Base-by-base conservation (phyloP, 2,888 invertebrate species). In the Drosophila macrospina region DNA sequence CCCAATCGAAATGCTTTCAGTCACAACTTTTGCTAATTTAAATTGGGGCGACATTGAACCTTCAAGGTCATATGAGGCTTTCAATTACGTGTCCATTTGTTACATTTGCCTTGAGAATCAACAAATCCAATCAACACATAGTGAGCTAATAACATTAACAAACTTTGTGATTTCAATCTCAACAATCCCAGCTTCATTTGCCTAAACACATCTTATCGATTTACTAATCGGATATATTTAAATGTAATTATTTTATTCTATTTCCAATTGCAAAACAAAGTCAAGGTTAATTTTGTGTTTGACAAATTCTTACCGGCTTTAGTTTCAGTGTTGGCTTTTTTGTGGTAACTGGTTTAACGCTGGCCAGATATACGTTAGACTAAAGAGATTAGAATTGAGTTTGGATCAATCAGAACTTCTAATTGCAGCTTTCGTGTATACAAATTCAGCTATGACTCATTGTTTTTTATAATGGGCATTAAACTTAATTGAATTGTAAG, bases 331-430 rank as follows among this genome's bases (percentile, higher is more conserved):
- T 54, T 57, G 69, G 67, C 61, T 50, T 60, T 69, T 66, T 39
- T 28, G 10, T 8, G 24, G 30, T 75, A 83, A 83, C 77, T 65
- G 77, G 88, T 72, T 83, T 74, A 60, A 11, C 66, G 54, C 52
- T 69, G 51, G 48, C 60, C 72, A 82, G 71, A 85, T 68, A 55
- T 67, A 74, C 69, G 64, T 69, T 73, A 81, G 74, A 76, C 69
- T 24, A 4, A 39, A 20, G 16, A n/a, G 5, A 16, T 16, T 16
- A 4, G 11, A 39, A 16, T 20, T 5, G 11, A 5, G 5, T 20
- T 41, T 20, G 11, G 1, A 10, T 20, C 11, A 37, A 15, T 8
- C 8, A 37, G 37, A 37, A 16, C 15, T 37, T 8, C 10, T 10
- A 15, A 37, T 15, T 36, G n/a, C 13, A 13, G n/a, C n/a, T 34